Evolutionary conservation across 2,797 vertebrate genomes (phyloP).

Genomic region (Enteromius fasciolatus): DNA sequence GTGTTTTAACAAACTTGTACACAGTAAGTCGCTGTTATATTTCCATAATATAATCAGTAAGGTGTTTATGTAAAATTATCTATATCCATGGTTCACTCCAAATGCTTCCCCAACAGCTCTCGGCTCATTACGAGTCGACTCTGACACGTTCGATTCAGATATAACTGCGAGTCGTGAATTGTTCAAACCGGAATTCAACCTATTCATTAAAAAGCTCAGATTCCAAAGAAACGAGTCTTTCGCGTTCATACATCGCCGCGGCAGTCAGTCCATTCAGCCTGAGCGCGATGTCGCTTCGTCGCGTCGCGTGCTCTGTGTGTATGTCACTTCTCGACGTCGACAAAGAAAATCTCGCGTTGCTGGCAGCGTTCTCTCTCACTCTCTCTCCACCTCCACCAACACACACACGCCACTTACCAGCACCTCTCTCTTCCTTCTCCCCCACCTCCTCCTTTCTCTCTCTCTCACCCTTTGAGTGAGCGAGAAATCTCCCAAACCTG

Average conservation of each 20-base stretch:
- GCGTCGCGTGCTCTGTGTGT: background rate
- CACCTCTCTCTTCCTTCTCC: constrained; percentile 49
- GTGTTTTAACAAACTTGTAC: background rate
- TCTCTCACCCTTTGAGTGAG: constrained; percentile 69
- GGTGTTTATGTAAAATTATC: background rate
- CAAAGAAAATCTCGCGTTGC: constrained; percentile 74
- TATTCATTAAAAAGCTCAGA: background rate
- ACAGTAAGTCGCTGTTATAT: background rate
- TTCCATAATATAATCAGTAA: background rate
- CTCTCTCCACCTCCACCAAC: constrained; percentile 53
- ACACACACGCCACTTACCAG: constrained; percentile 54
- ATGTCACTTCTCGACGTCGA: constrained; percentile 48
- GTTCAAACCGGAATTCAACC: background rate
- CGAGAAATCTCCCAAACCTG: constrained; percentile 74
- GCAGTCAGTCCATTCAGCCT: background rate
- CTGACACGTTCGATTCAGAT: background rate
- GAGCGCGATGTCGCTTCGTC: background rate
- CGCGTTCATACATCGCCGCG: background rate
- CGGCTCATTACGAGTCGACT: background rate
- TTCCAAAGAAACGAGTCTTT: background rate
- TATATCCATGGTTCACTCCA: background rate
- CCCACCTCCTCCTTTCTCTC: constrained; percentile 54
- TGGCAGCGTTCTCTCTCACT: constrained; percentile 55
- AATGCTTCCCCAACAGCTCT: background rate
- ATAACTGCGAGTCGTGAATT: background rate